These are phyloP conservation scores for Hylyphantes graminicola DNA, from an alignment of 1,140 invertebrate species.

Conservation along the genomic window DNA sequence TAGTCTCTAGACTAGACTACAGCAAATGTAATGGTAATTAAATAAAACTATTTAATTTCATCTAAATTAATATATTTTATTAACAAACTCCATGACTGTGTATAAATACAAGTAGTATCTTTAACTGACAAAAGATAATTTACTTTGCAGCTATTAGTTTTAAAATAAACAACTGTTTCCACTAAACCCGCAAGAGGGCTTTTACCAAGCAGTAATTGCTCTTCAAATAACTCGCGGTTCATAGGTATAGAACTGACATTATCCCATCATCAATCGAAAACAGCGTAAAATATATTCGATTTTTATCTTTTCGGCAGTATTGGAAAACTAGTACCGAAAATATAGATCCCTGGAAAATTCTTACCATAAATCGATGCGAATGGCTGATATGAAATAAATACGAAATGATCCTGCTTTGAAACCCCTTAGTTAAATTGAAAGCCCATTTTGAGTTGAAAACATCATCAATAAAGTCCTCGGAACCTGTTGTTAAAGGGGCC, in stretches of 20 bases:
- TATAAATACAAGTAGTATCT: no score
- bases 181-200: neutral
- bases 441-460: conserved; percentile 8
- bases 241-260: neutral
- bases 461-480: conserved; percentile 36
- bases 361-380: conserved; percentile 43
- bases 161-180: no score
- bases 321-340: conserved; percentile 23
- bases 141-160: no score
- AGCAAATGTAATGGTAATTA: no score
- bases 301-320: conserved; percentile 34
- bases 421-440: conserved; percentile 13
- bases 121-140: no score
- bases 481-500: conserved; percentile 36
- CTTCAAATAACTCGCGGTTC: neutral
- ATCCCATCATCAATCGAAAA: neutral
- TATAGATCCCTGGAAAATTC: conserved; percentile 20
- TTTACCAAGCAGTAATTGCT: neutral
- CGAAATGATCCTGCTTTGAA: neutral
- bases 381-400: conserved; percentile 20
- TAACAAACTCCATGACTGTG: no score
- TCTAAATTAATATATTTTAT: no score
- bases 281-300: conserved; percentile 24
- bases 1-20: no score
- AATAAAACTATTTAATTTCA: no score